Conservation (phyloP, 1,140 invertebrate species). For the Solen grandis region DNA sequence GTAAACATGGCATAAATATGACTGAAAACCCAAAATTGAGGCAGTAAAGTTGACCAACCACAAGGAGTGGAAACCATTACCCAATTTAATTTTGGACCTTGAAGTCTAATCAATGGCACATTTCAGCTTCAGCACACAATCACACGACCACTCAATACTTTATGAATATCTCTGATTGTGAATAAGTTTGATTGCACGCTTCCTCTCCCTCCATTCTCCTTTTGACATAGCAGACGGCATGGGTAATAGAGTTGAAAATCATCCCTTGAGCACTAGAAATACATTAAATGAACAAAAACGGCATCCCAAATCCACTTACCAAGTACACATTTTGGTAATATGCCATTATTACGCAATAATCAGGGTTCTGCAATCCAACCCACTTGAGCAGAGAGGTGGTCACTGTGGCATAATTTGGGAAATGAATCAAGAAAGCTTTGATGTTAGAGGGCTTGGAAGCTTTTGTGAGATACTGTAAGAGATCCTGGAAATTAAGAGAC, state of each 20-base stretch:
- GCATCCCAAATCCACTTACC: constrained; percentile 22
- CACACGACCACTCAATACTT: too few species aligned
- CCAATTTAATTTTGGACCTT: too few species aligned
- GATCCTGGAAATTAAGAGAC: constrained; percentile 34
- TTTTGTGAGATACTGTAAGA: constrained; percentile 29
- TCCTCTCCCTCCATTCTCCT: too few species aligned
- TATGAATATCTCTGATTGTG: too few species aligned
- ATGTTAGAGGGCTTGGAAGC: constrained; percentile 40
- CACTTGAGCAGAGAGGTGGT: constrained; percentile 47
- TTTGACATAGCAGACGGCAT: neutral
- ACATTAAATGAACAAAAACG: constrained; percentile 44
- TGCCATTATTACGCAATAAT: constrained; percentile 53
- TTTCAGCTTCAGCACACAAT: too few species aligned
- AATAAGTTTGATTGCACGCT: too few species aligned
- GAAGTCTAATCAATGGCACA: too few species aligned
- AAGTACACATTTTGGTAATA: constrained; percentile 22
- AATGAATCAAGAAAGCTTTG: constrained; percentile 39
- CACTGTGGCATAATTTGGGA: constrained; percentile 41
- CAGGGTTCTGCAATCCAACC: constrained; percentile 25
- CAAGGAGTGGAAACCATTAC: too few species aligned
- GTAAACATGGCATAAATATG: too few species aligned
- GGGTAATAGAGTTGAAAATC: constrained; percentile 11
- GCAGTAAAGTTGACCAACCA: too few species aligned
- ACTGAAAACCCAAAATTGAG: too few species aligned
- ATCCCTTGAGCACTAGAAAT: constrained; percentile 33